phyloP scores from a whole-genome alignment of 2,888 invertebrate species.

The Asteroscopus sphinx region DNA sequence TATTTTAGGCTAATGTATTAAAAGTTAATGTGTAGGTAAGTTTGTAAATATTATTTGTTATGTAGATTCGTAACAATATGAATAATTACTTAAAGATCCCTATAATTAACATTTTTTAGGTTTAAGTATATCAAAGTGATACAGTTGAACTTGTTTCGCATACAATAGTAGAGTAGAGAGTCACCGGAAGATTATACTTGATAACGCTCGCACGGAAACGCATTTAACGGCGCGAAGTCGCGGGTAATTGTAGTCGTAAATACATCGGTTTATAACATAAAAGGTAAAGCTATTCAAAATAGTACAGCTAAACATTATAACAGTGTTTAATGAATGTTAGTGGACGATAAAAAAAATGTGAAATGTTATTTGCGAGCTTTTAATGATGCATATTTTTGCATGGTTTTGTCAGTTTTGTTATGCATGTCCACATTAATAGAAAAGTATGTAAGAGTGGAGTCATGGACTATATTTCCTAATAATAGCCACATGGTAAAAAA shows the following conservation, averaged over 20 bases:
- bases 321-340: conserved; percentile 31
- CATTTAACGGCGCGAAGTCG: conserved; percentile 67
- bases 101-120: conserved; percentile 48
- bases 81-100: conserved; percentile 30
- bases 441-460: background rate
- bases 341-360: conserved; percentile 49
- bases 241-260: conserved; percentile 62
- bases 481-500: no score
- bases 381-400: conserved; percentile 39
- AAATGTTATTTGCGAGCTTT: conserved; percentile 29
- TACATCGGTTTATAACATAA: conserved; percentile 42
- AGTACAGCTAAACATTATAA: conserved; percentile 27
- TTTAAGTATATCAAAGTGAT: conserved; percentile 54
- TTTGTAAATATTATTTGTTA: no score
- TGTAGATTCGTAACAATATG: no score
- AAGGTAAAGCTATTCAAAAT: conserved; percentile 33
- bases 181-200: conserved; percentile 61
- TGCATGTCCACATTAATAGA: conserved; percentile 24
- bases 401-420: conserved; percentile 18
- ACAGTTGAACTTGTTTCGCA: conserved; percentile 49
- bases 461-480: background rate
- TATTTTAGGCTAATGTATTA: no score
- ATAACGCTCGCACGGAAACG: conserved; percentile 68
- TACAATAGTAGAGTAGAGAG: conserved; percentile 53
- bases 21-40: no score